Base-by-base conservation (phyloP, 2,113 vertebrate genomes). In the Motacilla tschutschensis region DNA sequence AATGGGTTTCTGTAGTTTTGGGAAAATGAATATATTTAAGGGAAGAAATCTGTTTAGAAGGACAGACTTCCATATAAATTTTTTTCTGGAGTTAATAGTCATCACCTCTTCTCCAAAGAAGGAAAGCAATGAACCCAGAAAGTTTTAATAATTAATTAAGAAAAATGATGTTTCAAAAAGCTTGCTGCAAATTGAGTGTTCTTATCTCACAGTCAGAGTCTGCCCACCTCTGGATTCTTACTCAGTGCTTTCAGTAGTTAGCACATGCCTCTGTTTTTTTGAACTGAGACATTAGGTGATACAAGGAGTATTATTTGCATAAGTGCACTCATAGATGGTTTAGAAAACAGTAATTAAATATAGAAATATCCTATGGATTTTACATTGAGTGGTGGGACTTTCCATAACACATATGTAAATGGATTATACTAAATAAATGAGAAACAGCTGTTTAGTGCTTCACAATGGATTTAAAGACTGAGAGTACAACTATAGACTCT, bases 291-390 rank as follows among this genome's bases (percentile, higher is more conserved):
- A 14, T 64, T 48, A 65, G n/a, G 12, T 79, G 80, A 22, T 20
- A 31, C 35, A 40, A 66, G 20, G 40, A 54, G 13, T 38, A 21
- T 31, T 62, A 69, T 74, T 87, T 89, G 16, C n/a, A 29, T 70
- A 82, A 70, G 16, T 57, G 20, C n/a, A 25, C 53, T 85, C 31
- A 20, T 28, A 31, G 12, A 59, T 51, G 31, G 13, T 33, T 91
- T 85, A 36, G 53, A 80, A 87, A 70, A 85, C 47, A 83, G 16
- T 78, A 71, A 85, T 85, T 78, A 92, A 78, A 51, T 67, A 51
- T 8, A 79, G 48, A 66, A 63, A 48, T 48, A 74, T 41, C 51
- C 41, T 48, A 59, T 41, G 31, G 53, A 55, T 87, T 87, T 80
- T 65, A 33, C 26, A 44, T 48, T 59, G 79, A 63, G 21, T 64